A percentile compares a stretch with the other conserved stretches of the same genome.
phyloP scores from a whole-genome alignment of 2,113 vertebrate genomes.

The Polypterus bichir region DNA sequence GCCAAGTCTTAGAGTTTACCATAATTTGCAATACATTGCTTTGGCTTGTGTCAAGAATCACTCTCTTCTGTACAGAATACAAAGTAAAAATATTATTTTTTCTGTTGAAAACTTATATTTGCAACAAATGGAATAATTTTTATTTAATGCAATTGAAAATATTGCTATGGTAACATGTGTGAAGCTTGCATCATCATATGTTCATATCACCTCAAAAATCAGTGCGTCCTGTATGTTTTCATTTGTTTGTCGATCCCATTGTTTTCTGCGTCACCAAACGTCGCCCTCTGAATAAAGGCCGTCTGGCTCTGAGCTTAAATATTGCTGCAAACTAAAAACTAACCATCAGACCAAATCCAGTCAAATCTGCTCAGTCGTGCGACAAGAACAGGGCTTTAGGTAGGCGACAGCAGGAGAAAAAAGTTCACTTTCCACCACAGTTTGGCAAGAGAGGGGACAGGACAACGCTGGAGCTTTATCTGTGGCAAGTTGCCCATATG shows the following conservation, averaged over 20 bases:
- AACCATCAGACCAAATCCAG: conserved; percentile 87
- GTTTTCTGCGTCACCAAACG: conserved; percentile 70
- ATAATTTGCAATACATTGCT: no score
- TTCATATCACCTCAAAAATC: conserved; percentile 33
- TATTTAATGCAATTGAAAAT: no score
- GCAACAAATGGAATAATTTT: no score
- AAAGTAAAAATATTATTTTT: no score
- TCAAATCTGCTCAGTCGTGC: conserved; percentile 95
- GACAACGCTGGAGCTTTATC: conserved; percentile 58
- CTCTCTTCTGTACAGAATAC: no score
- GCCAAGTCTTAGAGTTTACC: no score
- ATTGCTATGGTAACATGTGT: no score
- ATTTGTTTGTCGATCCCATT: conserved; percentile 61
- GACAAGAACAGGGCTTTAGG: conserved; percentile 83
- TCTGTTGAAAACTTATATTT: no score
- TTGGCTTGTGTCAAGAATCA: no score
- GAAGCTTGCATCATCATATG: conserved; percentile 18
- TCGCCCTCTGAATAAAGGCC: conserved; percentile 83
- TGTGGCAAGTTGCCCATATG: conserved; percentile 79
- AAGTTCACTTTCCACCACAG: conserved; percentile 71
- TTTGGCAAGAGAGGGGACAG: conserved; percentile 62
- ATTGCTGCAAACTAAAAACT: conserved; percentile 88
- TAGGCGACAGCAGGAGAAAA: conserved; percentile 67
- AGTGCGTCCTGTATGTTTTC: conserved; percentile 43
- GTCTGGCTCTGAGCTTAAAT: conserved; percentile 96